A percentile compares a stretch with the other conserved stretches of the same genome.
Evolutionary conservation across 2,888 invertebrate species (phyloP).

Genomic region (Acanthococcus lagerstroemiae): DNA sequence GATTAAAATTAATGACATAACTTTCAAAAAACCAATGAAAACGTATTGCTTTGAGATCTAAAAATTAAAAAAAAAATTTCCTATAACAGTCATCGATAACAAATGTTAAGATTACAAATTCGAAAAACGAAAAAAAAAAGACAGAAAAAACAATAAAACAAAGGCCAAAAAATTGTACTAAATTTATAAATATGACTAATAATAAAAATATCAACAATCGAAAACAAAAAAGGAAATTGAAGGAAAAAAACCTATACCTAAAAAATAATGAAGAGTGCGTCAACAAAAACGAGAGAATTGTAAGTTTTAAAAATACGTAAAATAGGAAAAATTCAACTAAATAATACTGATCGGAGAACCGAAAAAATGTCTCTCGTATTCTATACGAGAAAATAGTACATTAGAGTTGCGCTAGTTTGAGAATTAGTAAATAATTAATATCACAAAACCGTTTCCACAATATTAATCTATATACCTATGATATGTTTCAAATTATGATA

Average conservation of each 20-base stretch:
- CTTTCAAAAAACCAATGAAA: neutral
- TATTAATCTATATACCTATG: neutral
- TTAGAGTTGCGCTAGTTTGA: constrained; percentile 1
- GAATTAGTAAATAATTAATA: constrained; percentile 27
- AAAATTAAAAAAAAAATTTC: neutral
- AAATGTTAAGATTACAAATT: constrained; percentile 12
- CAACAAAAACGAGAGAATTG: constrained; percentile 10
- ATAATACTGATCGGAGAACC: neutral
- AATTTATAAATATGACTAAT: neutral
- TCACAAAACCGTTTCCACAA: constrained; percentile 24
- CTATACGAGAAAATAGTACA: no score
- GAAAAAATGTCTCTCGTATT: neutral
- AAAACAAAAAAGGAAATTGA: no score
- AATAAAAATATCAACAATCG: constrained; percentile 7
- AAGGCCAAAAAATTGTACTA: neutral
- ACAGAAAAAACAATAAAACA: neutral
- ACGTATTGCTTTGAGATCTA: constrained; percentile 26
- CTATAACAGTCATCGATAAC: neutral
- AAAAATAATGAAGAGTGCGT: neutral
- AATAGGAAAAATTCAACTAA: neutral
- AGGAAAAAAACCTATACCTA: no score
- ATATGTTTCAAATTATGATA: constrained; percentile 9
- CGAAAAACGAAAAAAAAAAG: neutral
- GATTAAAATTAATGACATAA: constrained; percentile 1
- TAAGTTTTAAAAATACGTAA: neutral